A percentile compares a stretch with the other conserved stretches of the same genome.
Evolutionary conservation across 1,140 invertebrate species (phyloP).

Genomic region (Micrasema minimum): DNA sequence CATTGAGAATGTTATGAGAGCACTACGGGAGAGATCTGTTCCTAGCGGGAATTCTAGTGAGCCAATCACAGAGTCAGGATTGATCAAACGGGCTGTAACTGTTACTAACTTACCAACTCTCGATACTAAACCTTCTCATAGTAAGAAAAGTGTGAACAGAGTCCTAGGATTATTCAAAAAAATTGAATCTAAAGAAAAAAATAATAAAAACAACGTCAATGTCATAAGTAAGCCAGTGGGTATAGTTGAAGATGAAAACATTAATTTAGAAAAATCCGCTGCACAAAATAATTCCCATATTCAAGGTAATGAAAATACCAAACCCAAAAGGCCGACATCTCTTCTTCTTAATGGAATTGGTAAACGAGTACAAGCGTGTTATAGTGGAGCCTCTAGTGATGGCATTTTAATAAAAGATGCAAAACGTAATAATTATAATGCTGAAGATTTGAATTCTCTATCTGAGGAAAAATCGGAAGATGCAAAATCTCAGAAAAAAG

Average conservation of each 20-base stretch:
- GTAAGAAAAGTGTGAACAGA: conserved; percentile 72
- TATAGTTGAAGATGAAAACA: conserved; percentile 8
- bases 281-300: background rate
- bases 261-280: background rate
- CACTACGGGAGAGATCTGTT: conserved; percentile 73
- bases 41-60: conserved; percentile 62
- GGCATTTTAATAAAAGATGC: conserved; percentile 54
- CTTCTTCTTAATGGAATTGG: conserved; percentile 64
- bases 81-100: conserved; percentile 76
- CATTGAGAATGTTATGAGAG: conserved; percentile 67
- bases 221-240: background rate
- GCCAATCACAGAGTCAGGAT: conserved; percentile 67
- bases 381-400: conserved; percentile 58
- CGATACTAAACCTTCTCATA: conserved; percentile 58
- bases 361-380: conserved; percentile 58
- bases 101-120: conserved; percentile 72
- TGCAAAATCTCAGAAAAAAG: conserved; percentile 62
- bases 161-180: conserved; percentile 80
- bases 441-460: conserved; percentile 58
- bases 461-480: conserved; percentile 51
- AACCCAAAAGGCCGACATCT: conserved; percentile 64
- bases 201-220: conserved; percentile 45
- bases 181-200: conserved; percentile 64
- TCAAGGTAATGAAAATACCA: conserved; percentile 29
- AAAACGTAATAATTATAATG: conserved; percentile 53